phyloP scores from a whole-genome alignment of 2,113 vertebrate species.

The Tapirus terrestris region DNA sequence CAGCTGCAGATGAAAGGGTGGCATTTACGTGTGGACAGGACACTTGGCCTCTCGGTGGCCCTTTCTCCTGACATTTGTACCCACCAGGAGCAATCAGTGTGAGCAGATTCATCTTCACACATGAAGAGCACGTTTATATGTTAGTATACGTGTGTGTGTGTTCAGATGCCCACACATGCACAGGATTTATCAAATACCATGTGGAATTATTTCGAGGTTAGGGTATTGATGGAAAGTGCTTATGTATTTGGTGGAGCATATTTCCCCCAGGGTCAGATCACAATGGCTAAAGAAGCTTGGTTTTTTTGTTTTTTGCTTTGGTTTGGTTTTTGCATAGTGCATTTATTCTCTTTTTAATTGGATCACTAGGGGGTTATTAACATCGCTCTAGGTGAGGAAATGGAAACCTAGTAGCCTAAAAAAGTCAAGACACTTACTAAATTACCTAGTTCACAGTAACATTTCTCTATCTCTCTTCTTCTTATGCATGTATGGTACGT shows the following conservation, averaged over 20 bases:
- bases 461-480: background rate
- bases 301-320: background rate
- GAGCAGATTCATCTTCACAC: background rate
- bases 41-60: background rate
- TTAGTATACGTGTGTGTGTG: background rate
- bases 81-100: background rate
- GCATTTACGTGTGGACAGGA: background rate
- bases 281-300: background rate
- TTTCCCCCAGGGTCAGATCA: background rate
- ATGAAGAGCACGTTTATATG: background rate
- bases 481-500: background rate
- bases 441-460: constrained; percentile 9
- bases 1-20: background rate
- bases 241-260: background rate
- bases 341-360: constrained; percentile 69
- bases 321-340: constrained; percentile 43
- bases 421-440: constrained; percentile 54
- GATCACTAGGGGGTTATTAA: constrained; percentile 61
- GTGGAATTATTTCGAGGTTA: constrained; percentile 34
- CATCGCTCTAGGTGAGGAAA: constrained; percentile 53
- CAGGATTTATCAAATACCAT: constrained; percentile 17
- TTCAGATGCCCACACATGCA: background rate
- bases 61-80: background rate
- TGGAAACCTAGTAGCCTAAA: constrained; percentile 50
- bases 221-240: background rate